Evolutionary conservation across 1,140 invertebrate species (phyloP).

Genomic region (Thaumetopoea pityocampa): DNA sequence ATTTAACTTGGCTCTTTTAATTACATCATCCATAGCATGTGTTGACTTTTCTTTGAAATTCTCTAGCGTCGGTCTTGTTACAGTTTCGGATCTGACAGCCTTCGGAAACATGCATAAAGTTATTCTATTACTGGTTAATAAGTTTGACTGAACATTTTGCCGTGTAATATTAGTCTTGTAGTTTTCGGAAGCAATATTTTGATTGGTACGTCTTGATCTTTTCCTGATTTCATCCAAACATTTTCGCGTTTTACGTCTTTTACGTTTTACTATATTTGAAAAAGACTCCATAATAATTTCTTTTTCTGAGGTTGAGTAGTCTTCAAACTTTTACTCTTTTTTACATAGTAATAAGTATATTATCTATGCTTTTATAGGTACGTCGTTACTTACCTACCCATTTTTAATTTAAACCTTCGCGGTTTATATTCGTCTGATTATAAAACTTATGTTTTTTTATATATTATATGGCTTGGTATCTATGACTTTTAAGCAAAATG

Average conservation of each 20-base stretch:
- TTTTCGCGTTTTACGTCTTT: conserved; percentile 52
- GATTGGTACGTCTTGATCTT: conserved; percentile 20
- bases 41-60: conserved; percentile 24
- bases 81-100: conserved; percentile 45
- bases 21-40: conserved; percentile 24
- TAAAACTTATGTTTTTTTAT: no score
- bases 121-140: conserved; percentile 31
- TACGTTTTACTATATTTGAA: conserved; percentile 27
- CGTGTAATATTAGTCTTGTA: conserved; percentile 5
- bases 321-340: neutral
- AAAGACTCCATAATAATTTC: conserved; percentile 3
- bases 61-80: conserved; percentile 33
- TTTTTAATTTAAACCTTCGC: no score
- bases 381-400: neutral
- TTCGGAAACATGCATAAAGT: conserved; percentile 49
- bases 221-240: conserved; percentile 51
- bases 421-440: no score
- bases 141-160: conserved; percentile 11
- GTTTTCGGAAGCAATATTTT: neutral
- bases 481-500: no score
- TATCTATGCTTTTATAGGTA: neutral
- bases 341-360: neutral
- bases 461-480: no score
- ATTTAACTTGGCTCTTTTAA: conserved; percentile 8
- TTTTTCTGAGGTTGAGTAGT: no score